These are phyloP conservation scores for Rhopalosiphum nymphaeae DNA, from an alignment of 2,888 invertebrate genomes.

Conservation along the genomic window DNA sequence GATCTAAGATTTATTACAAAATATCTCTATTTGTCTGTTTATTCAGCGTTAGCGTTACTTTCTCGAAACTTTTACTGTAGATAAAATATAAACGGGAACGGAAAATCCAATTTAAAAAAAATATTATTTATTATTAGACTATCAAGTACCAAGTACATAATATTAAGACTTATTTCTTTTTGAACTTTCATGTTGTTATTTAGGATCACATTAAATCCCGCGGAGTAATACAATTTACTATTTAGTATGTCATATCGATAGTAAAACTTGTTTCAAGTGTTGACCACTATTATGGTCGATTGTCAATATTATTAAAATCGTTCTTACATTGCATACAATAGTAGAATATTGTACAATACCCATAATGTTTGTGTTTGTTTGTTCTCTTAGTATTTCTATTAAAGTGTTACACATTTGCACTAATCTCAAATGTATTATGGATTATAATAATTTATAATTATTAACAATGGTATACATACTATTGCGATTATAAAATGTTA, in stretches of 20 bases:
- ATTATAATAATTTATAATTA: background rate
- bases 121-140: slow-evolving; percentile 14
- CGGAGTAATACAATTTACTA: background rate
- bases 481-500: background rate
- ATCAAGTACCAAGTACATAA: background rate
- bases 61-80: slow-evolving; percentile 46
- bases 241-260: background rate
- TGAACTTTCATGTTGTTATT: background rate
- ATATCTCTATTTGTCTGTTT: slow-evolving; percentile 47
- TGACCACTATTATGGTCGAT: background rate
- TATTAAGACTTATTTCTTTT: background rate
- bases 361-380: background rate
- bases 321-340: background rate
- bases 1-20: slow-evolving; percentile 54
- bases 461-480: background rate
- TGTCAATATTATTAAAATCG: background rate
- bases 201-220: background rate
- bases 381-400: background rate
- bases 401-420: background rate
- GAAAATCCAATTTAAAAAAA: slow-evolving; percentile 7
- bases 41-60: slow-evolving; percentile 48
- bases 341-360: background rate
- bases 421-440: background rate
- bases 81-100: background rate
- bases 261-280: background rate